A percentile compares a stretch with the other conserved stretches of the same genome.
Evolutionary conservation across 2,113 vertebrate species (phyloP).

Genomic region (Urocynchramus pylzowi): DNA sequence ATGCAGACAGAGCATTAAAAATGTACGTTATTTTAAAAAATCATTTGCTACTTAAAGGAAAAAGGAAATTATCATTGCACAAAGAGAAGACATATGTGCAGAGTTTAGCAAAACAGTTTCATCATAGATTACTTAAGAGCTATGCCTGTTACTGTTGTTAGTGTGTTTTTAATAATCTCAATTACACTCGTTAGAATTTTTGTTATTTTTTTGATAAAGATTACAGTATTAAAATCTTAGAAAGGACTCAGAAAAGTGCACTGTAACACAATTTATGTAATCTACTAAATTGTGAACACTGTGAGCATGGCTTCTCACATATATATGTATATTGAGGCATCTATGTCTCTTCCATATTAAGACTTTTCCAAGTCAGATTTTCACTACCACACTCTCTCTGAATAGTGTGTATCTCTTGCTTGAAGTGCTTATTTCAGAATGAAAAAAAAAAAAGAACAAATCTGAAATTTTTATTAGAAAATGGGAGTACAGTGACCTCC

Average conservation of each 20-base stretch:
- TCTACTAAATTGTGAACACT: neutral
- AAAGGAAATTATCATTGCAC: neutral
- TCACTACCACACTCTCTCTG: neutral
- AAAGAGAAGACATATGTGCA: neutral
- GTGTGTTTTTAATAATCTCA: neutral
- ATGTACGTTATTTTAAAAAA: neutral
- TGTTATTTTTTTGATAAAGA: neutral
- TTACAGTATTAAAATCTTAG: neutral
- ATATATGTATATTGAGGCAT: fast-evolving
- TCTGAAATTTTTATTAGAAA: neutral
- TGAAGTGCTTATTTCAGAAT: neutral
- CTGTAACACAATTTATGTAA: neutral
- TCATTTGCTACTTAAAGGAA: neutral
- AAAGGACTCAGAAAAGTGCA: neutral
- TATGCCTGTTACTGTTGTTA: neutral
- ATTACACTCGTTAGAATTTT: neutral
- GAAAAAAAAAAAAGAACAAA: neutral
- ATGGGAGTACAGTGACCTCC: neutral
- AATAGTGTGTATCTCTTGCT: neutral
- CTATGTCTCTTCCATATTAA: neutral
- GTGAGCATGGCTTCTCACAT: neutral
- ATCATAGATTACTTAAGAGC: neutral
- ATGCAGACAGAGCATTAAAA: neutral
- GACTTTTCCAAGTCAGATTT: neutral
- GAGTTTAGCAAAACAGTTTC: neutral